Evolutionary conservation across 2,888 invertebrate species (phyloP), one percentile per base, ranked within the genome.

Genomic region (Cheilosia vernalis): DNA sequence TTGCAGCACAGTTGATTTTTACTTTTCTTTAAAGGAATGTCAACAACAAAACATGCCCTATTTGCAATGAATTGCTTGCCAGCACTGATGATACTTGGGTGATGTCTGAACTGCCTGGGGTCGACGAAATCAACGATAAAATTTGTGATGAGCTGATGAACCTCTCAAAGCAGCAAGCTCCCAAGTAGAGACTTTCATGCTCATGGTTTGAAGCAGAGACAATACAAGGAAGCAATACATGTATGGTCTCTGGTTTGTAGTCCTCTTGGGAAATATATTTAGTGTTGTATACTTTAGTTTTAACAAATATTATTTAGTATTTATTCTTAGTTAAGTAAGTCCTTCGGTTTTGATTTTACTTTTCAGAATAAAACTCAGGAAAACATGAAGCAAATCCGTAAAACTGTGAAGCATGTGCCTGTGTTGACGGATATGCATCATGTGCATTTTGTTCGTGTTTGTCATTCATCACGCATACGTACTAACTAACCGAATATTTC

Each of bases 21-120:
- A 77, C 87, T 15, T 21, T 21, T 1, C 66, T 5, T 72, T 86
- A 90, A 89, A 95, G 95, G 95, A 95, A 95, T 91, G 94, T 94
- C n/a, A 93, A 93, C 85, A 94, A 95, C 89, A 94, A 94, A 89
- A 95, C 95, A 0, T 96, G 95, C 89, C 95, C 96, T 0, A 94
- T 95, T 78, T 96, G 95, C 89, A 93, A 95, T 64, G 94, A 94
- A 88, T 93, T 92, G 76, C 90, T 95, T 58, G 93, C 93, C 55
- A 94, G 94, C 87, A 93, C 94, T 0, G 94, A 95, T 87, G 95
- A 95, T 78, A 93, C 94, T 0, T 95, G 95, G 95, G 93, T 94
- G 1, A 91, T 95, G 82, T 94, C 94, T 0, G 94, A 95, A 89
- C 93, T 93, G 21, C 95, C 95, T 1, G 93, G 93, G 63, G 93